Evolutionary conservation across 2,113 vertebrate species (phyloP).

Genomic region (Pachycephala philippinensis): DNA sequence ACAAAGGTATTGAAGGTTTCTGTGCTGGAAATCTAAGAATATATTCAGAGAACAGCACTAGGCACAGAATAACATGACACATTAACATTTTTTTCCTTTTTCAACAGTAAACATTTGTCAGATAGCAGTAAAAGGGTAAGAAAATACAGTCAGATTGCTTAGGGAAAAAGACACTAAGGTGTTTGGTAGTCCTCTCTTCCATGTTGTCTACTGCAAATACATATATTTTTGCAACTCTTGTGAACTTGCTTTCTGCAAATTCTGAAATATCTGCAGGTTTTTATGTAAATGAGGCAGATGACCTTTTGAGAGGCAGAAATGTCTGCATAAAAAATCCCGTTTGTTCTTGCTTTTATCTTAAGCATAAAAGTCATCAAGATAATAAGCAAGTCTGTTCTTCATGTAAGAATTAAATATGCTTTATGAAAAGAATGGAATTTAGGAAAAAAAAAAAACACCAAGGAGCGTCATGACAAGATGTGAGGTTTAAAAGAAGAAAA

Average conservation of each 20-base stretch:
- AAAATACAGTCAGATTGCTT: neutral
- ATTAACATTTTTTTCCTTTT: neutral
- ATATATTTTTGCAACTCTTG: neutral
- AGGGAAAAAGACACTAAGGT: neutral
- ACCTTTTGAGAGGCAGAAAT: neutral
- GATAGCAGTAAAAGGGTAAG: neutral
- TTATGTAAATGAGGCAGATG: neutral
- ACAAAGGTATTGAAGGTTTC: neutral
- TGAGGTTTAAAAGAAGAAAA: neutral
- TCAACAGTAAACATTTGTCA: neutral
- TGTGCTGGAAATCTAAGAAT: neutral
- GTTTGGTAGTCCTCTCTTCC: neutral
- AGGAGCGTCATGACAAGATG: neutral
- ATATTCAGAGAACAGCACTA: neutral
- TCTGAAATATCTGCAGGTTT: neutral
- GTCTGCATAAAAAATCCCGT: neutral
- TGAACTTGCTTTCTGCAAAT: neutral
- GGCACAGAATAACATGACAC: neutral
- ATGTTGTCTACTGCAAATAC: neutral
- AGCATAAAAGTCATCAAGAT: neutral
- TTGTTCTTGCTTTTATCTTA: neutral
- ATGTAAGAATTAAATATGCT: neutral
- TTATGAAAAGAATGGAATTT: neutral
- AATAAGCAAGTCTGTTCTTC: neutral
- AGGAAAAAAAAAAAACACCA: accelerated